These are phyloP conservation scores for Eulacestoma nigropectus DNA, from an alignment of 2,113 vertebrate genomes.

Conservation along the genomic window DNA sequence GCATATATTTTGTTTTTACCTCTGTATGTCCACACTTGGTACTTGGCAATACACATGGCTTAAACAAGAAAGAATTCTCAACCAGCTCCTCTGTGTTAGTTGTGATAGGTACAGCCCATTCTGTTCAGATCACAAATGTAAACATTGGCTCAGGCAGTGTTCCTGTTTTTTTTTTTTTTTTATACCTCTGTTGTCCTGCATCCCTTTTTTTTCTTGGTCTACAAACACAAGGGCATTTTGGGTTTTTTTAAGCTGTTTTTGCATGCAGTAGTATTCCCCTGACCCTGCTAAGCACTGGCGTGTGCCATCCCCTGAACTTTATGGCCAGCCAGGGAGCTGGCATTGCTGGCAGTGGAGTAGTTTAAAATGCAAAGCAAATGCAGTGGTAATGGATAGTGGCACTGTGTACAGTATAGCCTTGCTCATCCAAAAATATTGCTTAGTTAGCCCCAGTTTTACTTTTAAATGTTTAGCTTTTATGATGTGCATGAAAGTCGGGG, in stretches of 20 bases:
- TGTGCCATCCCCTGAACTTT: neutral
- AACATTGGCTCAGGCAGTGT: neutral
- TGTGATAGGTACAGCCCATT: neutral
- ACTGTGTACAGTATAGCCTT: neutral
- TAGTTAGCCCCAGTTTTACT: slow-evolving; percentile 18
- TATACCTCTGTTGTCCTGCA: neutral
- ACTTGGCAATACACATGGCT: neutral
- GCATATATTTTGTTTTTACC: neutral
- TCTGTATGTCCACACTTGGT: neutral
- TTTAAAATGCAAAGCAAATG: neutral
- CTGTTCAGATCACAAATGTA: neutral
- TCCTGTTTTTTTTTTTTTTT: neutral
- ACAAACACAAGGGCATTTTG: neutral
- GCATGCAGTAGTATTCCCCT: neutral
- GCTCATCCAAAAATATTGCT: neutral
- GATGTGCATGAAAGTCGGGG: neutral
- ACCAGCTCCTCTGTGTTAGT: neutral
- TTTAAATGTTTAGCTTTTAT: neutral
- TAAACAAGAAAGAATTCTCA: slow-evolving; percentile 11
- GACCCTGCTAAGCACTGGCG: neutral
- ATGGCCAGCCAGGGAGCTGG: neutral
- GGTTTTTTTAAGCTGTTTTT: neutral
- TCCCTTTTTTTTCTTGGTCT: neutral
- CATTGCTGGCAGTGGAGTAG: neutral
- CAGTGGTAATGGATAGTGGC: neutral